Conservation (phyloP, 2,113 vertebrate genomes). For the Xiphophorus maculatus region DNA sequence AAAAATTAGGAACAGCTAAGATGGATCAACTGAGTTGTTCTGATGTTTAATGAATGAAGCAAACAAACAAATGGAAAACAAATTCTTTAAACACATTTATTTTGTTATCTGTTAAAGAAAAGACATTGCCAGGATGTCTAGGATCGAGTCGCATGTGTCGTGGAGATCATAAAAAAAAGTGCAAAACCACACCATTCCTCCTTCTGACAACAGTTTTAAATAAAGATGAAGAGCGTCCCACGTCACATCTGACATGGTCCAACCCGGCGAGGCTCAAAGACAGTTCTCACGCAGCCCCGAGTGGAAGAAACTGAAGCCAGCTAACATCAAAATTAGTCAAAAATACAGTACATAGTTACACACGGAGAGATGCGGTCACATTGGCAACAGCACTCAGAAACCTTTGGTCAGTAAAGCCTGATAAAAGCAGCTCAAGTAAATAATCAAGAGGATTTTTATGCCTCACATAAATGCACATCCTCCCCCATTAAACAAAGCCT, state of each 20-base stretch:
- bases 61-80: conserved; percentile 3
- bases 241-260: conserved; percentile 67
- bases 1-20: not conserved
- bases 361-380: conserved; percentile 53
- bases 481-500: conserved; percentile 42
- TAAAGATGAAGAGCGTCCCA: conserved; percentile 78
- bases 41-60: not conserved
- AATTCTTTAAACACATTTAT: conserved; percentile 75
- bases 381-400: conserved; percentile 60
- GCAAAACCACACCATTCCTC: conserved; percentile 79
- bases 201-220: conserved; percentile 79
- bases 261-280: conserved; percentile 72
- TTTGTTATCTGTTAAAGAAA: conserved; percentile 78
- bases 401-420: conserved; percentile 70
- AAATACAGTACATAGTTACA: conserved; percentile 76
- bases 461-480: conserved; percentile 47
- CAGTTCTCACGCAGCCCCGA: conserved; percentile 75
- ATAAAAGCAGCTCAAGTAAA: conserved; percentile 74
- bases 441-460: conserved; percentile 52
- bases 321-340: conserved; percentile 68
- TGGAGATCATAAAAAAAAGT: conserved; percentile 80
- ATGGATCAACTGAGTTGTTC: conserved; percentile 16
- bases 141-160: conserved; percentile 76
- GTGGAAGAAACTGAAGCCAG: conserved; percentile 58
- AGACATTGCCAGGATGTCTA: conserved; percentile 74